A percentile compares a stretch with the other conserved stretches of the same genome.
Conservation (phyloP, 2,888 invertebrate genomes). For the Clitarchus hookeri region DNA sequence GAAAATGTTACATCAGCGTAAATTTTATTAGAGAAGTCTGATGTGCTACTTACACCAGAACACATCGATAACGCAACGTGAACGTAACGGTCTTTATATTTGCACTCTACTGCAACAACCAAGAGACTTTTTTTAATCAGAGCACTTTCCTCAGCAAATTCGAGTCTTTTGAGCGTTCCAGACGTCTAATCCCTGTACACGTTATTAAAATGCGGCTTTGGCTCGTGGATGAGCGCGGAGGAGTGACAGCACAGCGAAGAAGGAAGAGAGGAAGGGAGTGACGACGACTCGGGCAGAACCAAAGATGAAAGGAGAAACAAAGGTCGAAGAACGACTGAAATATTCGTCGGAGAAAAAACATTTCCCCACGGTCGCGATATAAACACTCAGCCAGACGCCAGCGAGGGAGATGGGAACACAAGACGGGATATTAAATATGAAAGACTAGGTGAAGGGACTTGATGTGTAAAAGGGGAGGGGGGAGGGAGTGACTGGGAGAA, state of each 20-base stretch:
- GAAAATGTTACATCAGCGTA: too few relatives aligned
- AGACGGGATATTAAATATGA: background rate
- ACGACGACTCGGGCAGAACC: background rate
- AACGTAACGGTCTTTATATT: too few relatives aligned
- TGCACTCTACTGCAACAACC: too few relatives aligned
- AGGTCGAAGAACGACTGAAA: background rate
- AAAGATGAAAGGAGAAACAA: background rate
- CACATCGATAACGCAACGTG: too few relatives aligned
- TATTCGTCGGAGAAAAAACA: background rate
- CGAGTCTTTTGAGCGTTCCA: too few relatives aligned
- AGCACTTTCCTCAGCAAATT: too few relatives aligned
- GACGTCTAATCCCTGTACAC: background rate
- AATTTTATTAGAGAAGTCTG: too few relatives aligned
- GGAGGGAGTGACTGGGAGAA: background rate
- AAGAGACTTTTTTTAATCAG: too few relatives aligned
- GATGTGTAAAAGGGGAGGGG: background rate
- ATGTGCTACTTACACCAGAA: too few relatives aligned
- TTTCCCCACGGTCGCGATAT: background rate
- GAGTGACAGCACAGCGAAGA: background rate
- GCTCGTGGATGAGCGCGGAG: background rate
- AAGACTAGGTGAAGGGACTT: background rate
- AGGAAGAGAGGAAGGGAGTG: background rate
- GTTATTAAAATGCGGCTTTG: background rate
- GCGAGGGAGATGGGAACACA: background rate
- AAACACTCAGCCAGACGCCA: background rate